Evolutionary conservation across 2,888 invertebrate genomes (phyloP).

Genomic region (Lithosia quadra): DNA sequence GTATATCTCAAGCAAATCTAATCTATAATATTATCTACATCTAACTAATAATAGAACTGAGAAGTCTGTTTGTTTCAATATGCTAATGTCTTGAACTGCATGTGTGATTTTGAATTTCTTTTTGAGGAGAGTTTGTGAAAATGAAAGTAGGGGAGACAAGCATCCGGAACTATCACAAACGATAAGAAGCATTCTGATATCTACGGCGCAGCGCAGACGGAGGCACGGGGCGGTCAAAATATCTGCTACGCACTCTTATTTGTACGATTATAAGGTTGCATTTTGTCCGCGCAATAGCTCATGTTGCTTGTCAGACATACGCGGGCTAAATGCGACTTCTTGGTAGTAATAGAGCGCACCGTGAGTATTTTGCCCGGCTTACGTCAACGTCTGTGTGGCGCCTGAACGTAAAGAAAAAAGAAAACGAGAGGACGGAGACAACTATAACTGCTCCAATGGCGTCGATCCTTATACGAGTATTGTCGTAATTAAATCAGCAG

Average conservation of each 20-base stretch:
- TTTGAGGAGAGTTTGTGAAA: background rate
- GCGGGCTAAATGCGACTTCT: background rate
- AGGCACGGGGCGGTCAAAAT: too few species aligned
- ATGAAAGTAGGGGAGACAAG: background rate
- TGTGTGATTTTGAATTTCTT: too few species aligned
- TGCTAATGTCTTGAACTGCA: too few species aligned
- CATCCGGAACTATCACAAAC: background rate
- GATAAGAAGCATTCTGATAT: background rate
- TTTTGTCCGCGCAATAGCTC: background rate
- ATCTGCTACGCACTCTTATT: background rate
- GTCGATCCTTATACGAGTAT: background rate
- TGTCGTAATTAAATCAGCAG: constrained; percentile 41
- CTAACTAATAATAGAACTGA: too few species aligned
- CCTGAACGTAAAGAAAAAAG: too few species aligned
- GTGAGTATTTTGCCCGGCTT: too few species aligned
- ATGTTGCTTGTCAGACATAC: background rate
- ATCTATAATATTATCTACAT: too few species aligned
- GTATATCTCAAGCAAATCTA: too few species aligned
- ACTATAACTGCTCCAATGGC: background rate
- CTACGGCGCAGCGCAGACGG: background rate
- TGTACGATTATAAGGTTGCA: too few species aligned
- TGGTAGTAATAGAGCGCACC: background rate
- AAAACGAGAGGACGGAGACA: background rate
- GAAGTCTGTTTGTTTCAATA: too few species aligned
- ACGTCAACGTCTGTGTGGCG: too few species aligned